These are phyloP conservation scores for Vimba vimba DNA, from an alignment of 2,113 vertebrate genomes.

Conservation along the genomic window DNA sequence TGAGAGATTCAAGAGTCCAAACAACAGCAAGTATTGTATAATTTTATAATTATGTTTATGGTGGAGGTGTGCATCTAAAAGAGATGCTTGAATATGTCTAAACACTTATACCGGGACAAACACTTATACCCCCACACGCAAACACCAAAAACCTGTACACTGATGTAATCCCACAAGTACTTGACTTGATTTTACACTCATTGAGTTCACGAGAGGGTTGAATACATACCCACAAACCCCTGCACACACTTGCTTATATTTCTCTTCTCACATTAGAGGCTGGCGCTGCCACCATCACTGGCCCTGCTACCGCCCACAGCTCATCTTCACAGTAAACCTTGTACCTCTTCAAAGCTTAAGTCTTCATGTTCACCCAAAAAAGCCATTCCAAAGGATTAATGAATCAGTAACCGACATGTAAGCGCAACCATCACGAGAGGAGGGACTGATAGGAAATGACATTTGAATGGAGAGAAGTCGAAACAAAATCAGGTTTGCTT, in stretches of 20 bases:
- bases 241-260: constrained; percentile 53
- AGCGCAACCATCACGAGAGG: constrained; percentile 70
- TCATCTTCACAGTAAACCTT: constrained; percentile 77
- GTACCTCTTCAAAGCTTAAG: constrained; percentile 77
- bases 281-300: not conserved
- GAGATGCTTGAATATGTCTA: constrained; percentile 5
- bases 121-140: constrained; percentile 55
- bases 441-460: constrained; percentile 71
- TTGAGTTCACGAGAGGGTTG: constrained; percentile 72
- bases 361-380: constrained; percentile 72
- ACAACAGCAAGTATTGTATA: not conserved
- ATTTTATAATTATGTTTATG: not conserved
- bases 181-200: constrained; percentile 66
- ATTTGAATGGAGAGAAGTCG: constrained; percentile 73
- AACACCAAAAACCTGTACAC: constrained; percentile 58
- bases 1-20: not conserved
- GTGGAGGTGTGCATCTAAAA: not conserved
- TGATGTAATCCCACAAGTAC: constrained; percentile 59
- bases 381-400: constrained; percentile 75
- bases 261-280: constrained; percentile 64
- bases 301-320: constrained; percentile 62
- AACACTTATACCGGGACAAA: constrained; percentile 51
- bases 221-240: constrained; percentile 56
- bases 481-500: constrained; percentile 77
- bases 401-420: constrained; percentile 67